Evolutionary conservation across 1,140 invertebrate genomes (phyloP), one percentile per base, ranked within the genome.

Genomic region (Lasioglossum baleicum): DNA sequence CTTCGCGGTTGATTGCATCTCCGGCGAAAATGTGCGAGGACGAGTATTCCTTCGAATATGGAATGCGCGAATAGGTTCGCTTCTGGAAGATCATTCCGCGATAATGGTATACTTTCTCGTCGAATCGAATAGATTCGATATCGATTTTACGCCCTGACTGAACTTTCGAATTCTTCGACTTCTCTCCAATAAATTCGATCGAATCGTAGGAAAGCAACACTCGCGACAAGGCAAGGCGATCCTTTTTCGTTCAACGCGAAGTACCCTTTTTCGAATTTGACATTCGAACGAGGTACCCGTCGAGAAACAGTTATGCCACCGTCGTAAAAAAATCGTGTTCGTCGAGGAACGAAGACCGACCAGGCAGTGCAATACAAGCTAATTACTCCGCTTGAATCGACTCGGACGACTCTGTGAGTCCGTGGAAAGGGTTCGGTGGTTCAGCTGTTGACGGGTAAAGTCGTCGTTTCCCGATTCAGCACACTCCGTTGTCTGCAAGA

Each of bases 1-100:
- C 26, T 73, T 61, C 71, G 20, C 58, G 71, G 10, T 63, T 73
- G 53, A 65, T 74, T 74, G 72, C 61, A 10, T 40, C 53, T 35
- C 53, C 72, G 17, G 6, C 20, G 61, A 53, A 65, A 35, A 22
- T 31, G 3, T 17, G 17, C 7, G 44, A 8, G 20, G 11, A 4
- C 2, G 7, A 13, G 3, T 26, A 26, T 66, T 5, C 40, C 26
- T 15, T 31, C 20, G 20, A 63, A 4, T 13, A 0, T 4, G 4
- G 11, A 26, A 20, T n/a, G n/a, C 61, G 31, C 31, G 31, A 6
- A n/a, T 22, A 8, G 56, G 0, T 5, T 58, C n/a, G 20, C 10
- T 13, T 48, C 10, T 10, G 2, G 44, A 48, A 48, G 10, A 48
- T 48, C 10, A 48, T 48, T 48, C 44, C 44, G 44, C 10, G 44